Evolutionary conservation across 30 jellyfish, hydroid and myxozoan species (phyloP).

Genomic region (Chironex yamaguchii): DNA sequence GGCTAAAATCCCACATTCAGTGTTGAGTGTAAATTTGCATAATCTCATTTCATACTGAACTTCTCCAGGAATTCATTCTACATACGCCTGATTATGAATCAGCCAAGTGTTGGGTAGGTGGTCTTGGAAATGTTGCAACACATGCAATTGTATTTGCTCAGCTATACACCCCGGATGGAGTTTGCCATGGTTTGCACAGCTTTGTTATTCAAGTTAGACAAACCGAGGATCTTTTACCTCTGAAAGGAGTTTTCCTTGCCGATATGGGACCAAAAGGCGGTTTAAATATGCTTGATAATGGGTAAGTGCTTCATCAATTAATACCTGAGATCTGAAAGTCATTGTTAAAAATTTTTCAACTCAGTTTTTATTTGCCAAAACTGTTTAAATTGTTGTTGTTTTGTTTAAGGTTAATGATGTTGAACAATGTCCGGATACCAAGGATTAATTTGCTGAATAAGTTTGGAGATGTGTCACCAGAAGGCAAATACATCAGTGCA

Average conservation of each 20-base stretch:
- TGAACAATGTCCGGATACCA: slow-evolving; percentile 92
- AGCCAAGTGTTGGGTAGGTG: slow-evolving; percentile 97
- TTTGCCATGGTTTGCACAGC: slow-evolving; percentile 93
- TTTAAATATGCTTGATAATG: slow-evolving; percentile 83
- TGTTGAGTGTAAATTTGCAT: too few species aligned
- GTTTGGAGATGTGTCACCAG: slow-evolving; percentile 96
- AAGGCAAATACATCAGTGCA: slow-evolving; percentile 84
- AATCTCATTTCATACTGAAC: too few species aligned
- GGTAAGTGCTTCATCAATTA: slow-evolving; percentile 62
- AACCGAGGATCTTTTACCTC: slow-evolving; percentile 57
- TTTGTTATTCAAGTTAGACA: slow-evolving; percentile 87
- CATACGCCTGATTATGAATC: slow-evolving; percentile 88
- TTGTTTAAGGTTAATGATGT: slow-evolving; percentile 60
- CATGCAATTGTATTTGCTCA: slow-evolving; percentile 94
- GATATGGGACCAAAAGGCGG: slow-evolving; percentile 96
- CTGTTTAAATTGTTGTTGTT: background rate
- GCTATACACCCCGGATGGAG: slow-evolving; percentile 91
- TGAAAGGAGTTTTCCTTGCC: slow-evolving; percentile 95
- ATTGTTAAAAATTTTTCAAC: too few species aligned
- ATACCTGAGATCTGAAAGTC: too few species aligned
- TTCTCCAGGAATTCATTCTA: slow-evolving; percentile 91
- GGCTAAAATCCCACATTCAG: too few species aligned
- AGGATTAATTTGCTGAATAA: slow-evolving; percentile 77
- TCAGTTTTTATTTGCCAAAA: too few species aligned
- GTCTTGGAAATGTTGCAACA: slow-evolving; percentile 92